A percentile compares a stretch with the other conserved stretches of the same genome.
These are phyloP conservation scores for Illadopsis cleaveri DNA, from an alignment of 2,113 vertebrate species.

Conservation along the genomic window DNA sequence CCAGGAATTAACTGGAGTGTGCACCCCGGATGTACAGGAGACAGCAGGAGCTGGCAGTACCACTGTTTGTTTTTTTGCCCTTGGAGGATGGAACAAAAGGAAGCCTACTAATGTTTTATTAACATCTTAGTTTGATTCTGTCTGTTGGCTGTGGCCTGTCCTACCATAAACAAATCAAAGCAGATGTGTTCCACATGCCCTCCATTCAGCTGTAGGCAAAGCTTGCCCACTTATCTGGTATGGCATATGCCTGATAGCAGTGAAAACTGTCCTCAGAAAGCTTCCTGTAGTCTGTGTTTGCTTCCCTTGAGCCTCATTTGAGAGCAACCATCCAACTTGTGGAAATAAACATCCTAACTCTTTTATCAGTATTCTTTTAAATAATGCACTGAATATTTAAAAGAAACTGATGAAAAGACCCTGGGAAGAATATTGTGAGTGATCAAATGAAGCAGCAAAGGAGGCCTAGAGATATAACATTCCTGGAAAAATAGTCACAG, in stretches of 20 bases:
- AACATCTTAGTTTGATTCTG: conserved; percentile 34
- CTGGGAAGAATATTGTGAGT: neutral
- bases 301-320: neutral
- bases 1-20: neutral
- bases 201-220: conserved; percentile 31
- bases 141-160: conserved; percentile 8
- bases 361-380: conserved; percentile 9
- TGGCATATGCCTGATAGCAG: neutral
- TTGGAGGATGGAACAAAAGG: conserved; percentile 37
- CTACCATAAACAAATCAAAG: conserved; percentile 43
- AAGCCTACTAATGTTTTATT: conserved; percentile 24
- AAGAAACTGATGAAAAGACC: neutral
- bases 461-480: neutral
- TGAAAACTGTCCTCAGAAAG: neutral
- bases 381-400: neutral
- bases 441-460: neutral
- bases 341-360: neutral
- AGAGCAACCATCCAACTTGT: neutral
- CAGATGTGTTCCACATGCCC: conserved; percentile 55
- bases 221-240: neutral
- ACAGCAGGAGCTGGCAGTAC: neutral
- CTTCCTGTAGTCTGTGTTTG: neutral
- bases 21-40: neutral
- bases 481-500: neutral
- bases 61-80: conserved; percentile 31